A percentile compares a stretch with the other conserved stretches of the same genome.
phyloP scores from a whole-genome alignment of 2,113 vertebrate genomes.

The Paratilapia polleni region DNA sequence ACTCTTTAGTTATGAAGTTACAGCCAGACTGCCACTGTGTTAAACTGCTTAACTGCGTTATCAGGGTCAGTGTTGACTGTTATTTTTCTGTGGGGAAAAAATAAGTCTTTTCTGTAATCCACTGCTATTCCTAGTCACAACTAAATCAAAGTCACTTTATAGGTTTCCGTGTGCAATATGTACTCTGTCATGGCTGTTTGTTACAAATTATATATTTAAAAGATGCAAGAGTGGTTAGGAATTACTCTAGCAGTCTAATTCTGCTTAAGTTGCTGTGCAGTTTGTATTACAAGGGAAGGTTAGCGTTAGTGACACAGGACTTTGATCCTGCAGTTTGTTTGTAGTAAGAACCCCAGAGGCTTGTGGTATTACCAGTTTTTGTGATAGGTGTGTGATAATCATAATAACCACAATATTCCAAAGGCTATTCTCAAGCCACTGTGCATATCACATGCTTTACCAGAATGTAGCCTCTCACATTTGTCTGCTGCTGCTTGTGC shows the following conservation, averaged over 20 bases:
- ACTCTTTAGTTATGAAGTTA: background rate
- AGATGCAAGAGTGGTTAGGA: too few species aligned
- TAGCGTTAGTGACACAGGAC: too few species aligned
- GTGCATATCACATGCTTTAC: slow-evolving; percentile 9
- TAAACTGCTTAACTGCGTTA: background rate
- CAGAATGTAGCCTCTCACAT: background rate
- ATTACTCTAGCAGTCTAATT: too few species aligned
- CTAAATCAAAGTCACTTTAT: background rate
- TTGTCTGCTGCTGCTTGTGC: background rate
- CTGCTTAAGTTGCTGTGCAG: too few species aligned
- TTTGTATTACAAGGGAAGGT: too few species aligned
- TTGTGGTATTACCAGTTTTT: background rate
- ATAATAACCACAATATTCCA: background rate
- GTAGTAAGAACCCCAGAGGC: too few species aligned
- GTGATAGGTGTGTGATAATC: background rate
- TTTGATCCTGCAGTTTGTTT: too few species aligned
- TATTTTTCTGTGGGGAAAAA: too few species aligned
- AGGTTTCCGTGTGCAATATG: too few species aligned
- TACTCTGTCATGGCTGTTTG: too few species aligned
- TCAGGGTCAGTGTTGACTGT: too few species aligned
- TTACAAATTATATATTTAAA: too few species aligned
- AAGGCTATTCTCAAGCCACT: slow-evolving; percentile 14
- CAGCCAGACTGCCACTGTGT: background rate
- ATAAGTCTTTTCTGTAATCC: background rate
- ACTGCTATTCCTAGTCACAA: background rate